These are phyloP conservation scores for Lasiommata megera DNA, from an alignment of 2,888 invertebrate species.

Conservation along the genomic window DNA sequence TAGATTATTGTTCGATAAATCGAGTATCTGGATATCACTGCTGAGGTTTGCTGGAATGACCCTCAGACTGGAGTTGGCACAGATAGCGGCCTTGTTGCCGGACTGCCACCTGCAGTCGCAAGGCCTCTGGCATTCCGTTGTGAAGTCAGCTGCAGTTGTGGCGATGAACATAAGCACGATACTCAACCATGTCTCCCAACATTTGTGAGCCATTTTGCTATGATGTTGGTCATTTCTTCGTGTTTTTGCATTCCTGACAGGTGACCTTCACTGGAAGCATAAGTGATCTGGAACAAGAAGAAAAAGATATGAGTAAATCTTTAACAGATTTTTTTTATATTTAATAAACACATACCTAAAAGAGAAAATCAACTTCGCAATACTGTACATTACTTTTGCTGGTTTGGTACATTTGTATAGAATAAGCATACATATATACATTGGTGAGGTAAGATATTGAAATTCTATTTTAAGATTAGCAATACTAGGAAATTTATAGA, in stretches of 20 bases:
- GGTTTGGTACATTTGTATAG: too few relatives aligned
- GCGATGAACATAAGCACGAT: slow-evolving; percentile 53
- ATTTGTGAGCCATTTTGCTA: slow-evolving; percentile 75
- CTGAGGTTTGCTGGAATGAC: slow-evolving; percentile 88
- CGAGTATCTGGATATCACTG: slow-evolving; percentile 86
- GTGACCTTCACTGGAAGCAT: slow-evolving; percentile 55
- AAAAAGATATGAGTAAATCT: slow-evolving; percentile 11
- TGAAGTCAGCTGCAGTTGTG: slow-evolving; percentile 76
- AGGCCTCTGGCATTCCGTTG: slow-evolving; percentile 83
- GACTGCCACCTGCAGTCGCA: slow-evolving; percentile 94
- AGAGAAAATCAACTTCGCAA: too few relatives aligned
- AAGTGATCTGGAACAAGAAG: slow-evolving; percentile 64
- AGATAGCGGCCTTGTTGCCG: slow-evolving; percentile 92
- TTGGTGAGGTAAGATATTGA: neutral
- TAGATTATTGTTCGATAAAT: slow-evolving; percentile 87
- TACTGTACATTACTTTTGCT: too few relatives aligned
- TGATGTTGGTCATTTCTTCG: slow-evolving; percentile 72
- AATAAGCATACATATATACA: too few relatives aligned
- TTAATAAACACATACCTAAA: too few relatives aligned
- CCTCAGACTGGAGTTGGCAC: slow-evolving; percentile 84
- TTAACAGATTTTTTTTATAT: too few relatives aligned
- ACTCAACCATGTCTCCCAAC: slow-evolving; percentile 76
- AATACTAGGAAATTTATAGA: neutral
- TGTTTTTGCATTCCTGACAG: slow-evolving; percentile 67
- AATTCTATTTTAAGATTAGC: neutral